phyloP scores from a whole-genome alignment of 1,140 invertebrate genomes.

The Scaptomyza graminum region DNA sequence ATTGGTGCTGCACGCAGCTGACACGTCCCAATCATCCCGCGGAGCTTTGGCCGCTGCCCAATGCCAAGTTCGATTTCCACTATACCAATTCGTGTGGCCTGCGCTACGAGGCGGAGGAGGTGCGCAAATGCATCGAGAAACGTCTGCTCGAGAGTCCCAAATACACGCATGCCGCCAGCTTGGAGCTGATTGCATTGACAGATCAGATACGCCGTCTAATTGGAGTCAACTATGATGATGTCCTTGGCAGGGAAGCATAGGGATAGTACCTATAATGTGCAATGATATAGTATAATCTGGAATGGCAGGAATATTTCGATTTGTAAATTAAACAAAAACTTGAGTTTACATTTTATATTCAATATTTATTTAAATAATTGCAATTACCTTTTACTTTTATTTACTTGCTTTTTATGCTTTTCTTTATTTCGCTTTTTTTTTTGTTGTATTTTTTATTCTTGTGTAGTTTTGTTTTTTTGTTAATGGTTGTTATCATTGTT shows the following conservation, averaged over 20 bases:
- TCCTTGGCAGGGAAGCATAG: slow-evolving; percentile 16
- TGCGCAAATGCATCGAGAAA: slow-evolving; percentile 87
- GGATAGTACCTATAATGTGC: no score
- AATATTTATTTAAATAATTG: slow-evolving; percentile 81
- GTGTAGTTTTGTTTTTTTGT: slow-evolving; percentile 18
- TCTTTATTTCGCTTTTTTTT: slow-evolving; percentile 35
- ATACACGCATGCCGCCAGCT: slow-evolving; percentile 86
- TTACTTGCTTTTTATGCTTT: slow-evolving; percentile 47
- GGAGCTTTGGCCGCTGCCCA: slow-evolving; percentile 85
- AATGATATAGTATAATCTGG: no score
- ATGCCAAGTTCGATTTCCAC: slow-evolving; percentile 84
- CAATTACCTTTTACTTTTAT: slow-evolving; percentile 52
- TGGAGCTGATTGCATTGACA: slow-evolving; percentile 86
- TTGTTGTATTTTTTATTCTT: slow-evolving; percentile 12
- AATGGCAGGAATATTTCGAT: no score
- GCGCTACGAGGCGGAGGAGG: slow-evolving; percentile 90
- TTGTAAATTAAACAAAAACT: background rate
- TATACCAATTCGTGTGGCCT: slow-evolving; percentile 89
- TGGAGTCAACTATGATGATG: slow-evolving; percentile 85
- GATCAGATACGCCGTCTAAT: slow-evolving; percentile 87
- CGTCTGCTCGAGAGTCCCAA: slow-evolving; percentile 87
- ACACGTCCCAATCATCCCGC: slow-evolving; percentile 74
- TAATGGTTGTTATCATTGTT: slow-evolving; percentile 14
- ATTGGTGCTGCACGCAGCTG: slow-evolving; percentile 83
- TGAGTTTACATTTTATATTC: slow-evolving; percentile 59